Conservation (phyloP, 2,797 vertebrate species). For the Setipinna tenuifilis region DNA sequence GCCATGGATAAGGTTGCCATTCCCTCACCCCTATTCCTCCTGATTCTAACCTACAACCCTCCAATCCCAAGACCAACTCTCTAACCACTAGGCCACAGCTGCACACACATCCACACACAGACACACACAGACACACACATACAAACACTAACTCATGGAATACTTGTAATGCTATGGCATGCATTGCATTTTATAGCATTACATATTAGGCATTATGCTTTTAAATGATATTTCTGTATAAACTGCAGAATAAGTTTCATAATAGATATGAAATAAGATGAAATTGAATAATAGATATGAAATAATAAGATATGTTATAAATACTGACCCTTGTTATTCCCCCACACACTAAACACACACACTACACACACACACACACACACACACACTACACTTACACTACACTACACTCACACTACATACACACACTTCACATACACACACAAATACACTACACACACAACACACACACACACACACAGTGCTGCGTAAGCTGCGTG, state of each 20-base stretch:
- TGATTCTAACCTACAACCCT: too few relatives aligned
- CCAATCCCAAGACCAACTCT: too few relatives aligned
- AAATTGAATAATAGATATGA: too few relatives aligned
- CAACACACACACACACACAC: constrained; percentile 6
- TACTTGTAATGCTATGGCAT: too few relatives aligned
- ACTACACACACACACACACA: constrained; percentile 9
- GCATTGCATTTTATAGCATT: not conserved
- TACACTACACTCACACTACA: not conserved
- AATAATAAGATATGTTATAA: too few relatives aligned
- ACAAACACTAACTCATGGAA: not conserved
- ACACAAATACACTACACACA: not conserved
- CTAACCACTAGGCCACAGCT: too few relatives aligned
- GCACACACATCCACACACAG: constrained; percentile 46
- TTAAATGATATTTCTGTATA: too few relatives aligned
- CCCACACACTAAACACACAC: not conserved
- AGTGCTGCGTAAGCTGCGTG: constrained; percentile 87
- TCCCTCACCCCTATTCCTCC: too few relatives aligned
- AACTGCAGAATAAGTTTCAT: too few relatives aligned
- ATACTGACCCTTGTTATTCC: not conserved
- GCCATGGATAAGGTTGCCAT: too few relatives aligned
- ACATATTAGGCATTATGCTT: not conserved
- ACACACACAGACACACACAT: not conserved
- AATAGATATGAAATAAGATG: too few relatives aligned
- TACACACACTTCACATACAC: not conserved
- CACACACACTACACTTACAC: not conserved